Base-by-base conservation (phyloP, 2,113 vertebrate species). In the Hydrochoerus hydrochaeris region DNA sequence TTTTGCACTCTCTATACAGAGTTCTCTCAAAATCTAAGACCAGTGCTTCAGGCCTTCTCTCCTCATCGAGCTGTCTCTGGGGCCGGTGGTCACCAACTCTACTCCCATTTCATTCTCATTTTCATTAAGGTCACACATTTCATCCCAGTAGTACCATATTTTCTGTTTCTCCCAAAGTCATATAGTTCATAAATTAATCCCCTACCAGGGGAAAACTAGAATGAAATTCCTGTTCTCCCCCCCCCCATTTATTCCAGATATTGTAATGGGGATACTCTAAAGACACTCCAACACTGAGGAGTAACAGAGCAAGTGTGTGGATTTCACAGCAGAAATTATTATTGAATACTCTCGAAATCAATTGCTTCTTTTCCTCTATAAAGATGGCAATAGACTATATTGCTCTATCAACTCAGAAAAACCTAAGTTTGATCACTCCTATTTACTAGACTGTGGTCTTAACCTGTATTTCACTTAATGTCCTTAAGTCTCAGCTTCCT, bases 161-260 rank as follows among this genome's bases (percentile, higher is more conserved):
- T 85, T 63, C 30, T 88, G 9, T 85, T 91, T 91, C 35, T 96
- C 84, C 20, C 71, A 49, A 93, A 46, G 58, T 19, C 32, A 82
- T 4, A 35, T 6, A 71, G 35, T 49, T 44, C 22, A 71, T 63
- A 69, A 63, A 87, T 16, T n/a, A 49, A 71, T 58, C 35, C 60
- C 22, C 8, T n/a, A 57, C 69, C 41, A 57, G 24, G 19, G 91
- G 13, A 60, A 69, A 16, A 4, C 52, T 62, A 19, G 5, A 85
- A 78, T 3, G 9, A 16, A 49, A 57, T 0, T 11, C 16, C 14
- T 67, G 19, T 52, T 54, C 17, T 65, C 10, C 35, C 32, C 35
- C 32, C 7, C 14, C 10, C 4, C 14, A 24, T n/a, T 46, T 46
- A 19, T 7, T 22, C 9, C 38, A 4, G 10, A 6, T 1, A 60